phyloP scores from a whole-genome alignment of 2,888 invertebrate genomes.

The Aphidius colemani region DNA sequence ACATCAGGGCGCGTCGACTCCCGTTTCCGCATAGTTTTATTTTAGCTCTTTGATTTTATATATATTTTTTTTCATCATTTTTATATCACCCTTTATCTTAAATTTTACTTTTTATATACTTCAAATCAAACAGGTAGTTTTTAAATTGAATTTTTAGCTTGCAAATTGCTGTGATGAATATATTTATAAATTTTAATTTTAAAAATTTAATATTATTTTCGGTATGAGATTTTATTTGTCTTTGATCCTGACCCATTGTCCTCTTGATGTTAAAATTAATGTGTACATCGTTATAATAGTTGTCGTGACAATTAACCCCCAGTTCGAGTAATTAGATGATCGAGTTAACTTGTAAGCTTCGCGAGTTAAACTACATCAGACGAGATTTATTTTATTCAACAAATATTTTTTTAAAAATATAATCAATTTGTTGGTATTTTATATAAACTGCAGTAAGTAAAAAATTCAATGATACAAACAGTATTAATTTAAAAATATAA shows the following conservation, averaged over 20 bases:
- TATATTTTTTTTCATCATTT: slow-evolving; percentile 15
- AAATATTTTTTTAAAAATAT: not conserved
- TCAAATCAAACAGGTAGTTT: not conserved
- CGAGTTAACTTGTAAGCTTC: slow-evolving; percentile 52
- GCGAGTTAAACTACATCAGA: slow-evolving; percentile 44
- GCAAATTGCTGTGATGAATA: too few species aligned
- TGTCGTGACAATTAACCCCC: slow-evolving; percentile 54
- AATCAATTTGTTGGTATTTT: slow-evolving; percentile 6
- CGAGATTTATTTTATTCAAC: slow-evolving; percentile 14
- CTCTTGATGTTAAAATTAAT: slow-evolving; percentile 2
- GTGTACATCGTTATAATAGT: slow-evolving; percentile 37
- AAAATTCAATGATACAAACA: not conserved
- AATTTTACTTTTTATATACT: slow-evolving; percentile 9
- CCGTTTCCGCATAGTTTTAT: slow-evolving; percentile 29
- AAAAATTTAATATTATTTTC: slow-evolving; percentile 1
- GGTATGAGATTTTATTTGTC: slow-evolving; percentile 9
- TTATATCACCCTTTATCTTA: slow-evolving; percentile 14
- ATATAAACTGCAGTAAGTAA: too few species aligned
- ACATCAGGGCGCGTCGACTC: slow-evolving; percentile 25
- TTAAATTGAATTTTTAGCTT: too few species aligned
- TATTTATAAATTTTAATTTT: too few species aligned
- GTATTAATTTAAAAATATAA: slow-evolving; percentile 6
- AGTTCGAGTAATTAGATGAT: slow-evolving; percentile 53
- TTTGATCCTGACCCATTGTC: slow-evolving; percentile 8
- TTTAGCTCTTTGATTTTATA: slow-evolving; percentile 16